Base-by-base conservation (phyloP, 1,140 invertebrate genomes). In the Sycophila sp. region DNA sequence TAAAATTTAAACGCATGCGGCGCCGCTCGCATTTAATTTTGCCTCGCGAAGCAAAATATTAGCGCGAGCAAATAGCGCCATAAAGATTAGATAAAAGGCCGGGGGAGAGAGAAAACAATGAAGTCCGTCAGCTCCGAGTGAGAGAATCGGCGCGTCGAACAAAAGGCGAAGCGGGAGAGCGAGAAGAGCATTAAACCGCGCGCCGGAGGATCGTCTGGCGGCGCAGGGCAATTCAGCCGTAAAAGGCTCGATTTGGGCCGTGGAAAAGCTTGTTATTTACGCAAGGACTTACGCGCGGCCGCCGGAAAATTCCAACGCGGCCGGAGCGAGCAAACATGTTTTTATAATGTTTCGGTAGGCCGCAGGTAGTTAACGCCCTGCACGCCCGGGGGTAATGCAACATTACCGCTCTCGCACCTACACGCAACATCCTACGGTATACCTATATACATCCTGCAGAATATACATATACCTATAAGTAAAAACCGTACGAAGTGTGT, bases 331-430 rank as follows among this genome's bases (percentile, higher is more conserved):
- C 17, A 49, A 63, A 63, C 19, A 49, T 30, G 17, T 63, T 63
- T 63, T 63, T 63, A 49, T 49, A 49, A 63, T 63, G 60, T 47
- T 26, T 36, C 15, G 60, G 36, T 63, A 49, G 58, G 58, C 58
- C 58, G 24, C 24, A 40, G 38, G 15, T 45, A 40, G 55, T 58
- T 60, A 45, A 42, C n/a, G n/a, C 10, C 4, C 40, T 17, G 38
- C 11, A 5, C 38, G 22, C 53, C 1, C 30, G 17, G 2, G 4
- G 3, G 13, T 15, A 15, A n/a, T 42, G 10, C 3, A 42, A 15
- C 3, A n/a, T 42, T 4, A 19, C 22, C n/a, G n/a, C n/a, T n/a
- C n/a, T 5, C n/a, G 22, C 34, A 22, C 19, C 24, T 36, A 28
- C 19, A 60, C 10, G 15, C n/a, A n/a, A n/a, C n/a, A n/a, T n/a